Conservation (phyloP, 2,797 vertebrate species). For the Chloroceryle amazona region DNA sequence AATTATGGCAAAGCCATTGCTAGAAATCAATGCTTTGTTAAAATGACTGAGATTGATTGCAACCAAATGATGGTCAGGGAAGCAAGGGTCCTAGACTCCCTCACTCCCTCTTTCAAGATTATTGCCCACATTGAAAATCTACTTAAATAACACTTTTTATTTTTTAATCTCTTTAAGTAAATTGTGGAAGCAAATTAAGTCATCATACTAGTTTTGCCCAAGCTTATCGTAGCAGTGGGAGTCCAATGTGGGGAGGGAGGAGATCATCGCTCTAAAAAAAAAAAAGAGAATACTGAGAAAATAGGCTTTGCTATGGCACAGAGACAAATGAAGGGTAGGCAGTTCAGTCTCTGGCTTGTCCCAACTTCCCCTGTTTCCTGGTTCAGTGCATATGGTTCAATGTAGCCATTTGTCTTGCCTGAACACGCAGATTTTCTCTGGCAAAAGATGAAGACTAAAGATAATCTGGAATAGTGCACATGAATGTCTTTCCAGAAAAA, state of each 20-base stretch:
- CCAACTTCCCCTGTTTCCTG: neutral
- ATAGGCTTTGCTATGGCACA: neutral
- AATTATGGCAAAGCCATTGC: neutral
- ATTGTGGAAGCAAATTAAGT: neutral
- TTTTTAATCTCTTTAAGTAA: neutral
- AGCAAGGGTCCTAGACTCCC: neutral
- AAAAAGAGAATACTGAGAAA: neutral
- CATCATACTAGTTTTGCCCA: neutral
- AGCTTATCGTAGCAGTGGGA: neutral
- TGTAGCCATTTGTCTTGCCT: neutral
- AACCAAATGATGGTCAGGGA: neutral
- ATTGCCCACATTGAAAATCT: neutral
- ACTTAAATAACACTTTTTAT: neutral
- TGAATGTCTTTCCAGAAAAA: neutral
- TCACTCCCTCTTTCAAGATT: neutral
- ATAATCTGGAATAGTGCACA: neutral
- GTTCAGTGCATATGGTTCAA: neutral
- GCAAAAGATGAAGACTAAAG: neutral
- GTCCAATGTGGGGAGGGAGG: neutral
- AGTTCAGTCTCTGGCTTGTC: neutral
- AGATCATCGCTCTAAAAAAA: neutral
- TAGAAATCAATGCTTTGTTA: constrained; percentile 38
- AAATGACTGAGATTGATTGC: neutral
- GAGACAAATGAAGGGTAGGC: neutral
- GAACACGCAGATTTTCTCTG: neutral